These are phyloP conservation scores for Diadumene lineata DNA, from an alignment of 92 coral and sea anemone genomes.

Conservation along the genomic window DNA sequence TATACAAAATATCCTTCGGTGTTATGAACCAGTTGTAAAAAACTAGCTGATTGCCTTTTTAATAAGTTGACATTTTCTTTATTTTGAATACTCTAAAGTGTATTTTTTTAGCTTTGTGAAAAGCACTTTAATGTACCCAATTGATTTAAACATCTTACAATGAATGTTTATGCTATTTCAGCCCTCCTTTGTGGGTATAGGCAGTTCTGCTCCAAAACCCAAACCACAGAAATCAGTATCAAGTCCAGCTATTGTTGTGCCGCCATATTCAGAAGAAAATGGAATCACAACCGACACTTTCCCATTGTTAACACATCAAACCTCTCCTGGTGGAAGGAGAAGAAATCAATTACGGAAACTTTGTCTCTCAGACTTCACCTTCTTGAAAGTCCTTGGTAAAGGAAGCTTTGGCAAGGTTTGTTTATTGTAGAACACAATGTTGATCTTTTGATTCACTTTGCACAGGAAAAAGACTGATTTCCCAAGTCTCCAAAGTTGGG, in stretches of 20 bases:
- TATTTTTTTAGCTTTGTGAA: background rate
- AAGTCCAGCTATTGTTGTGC: conserved; percentile 39
- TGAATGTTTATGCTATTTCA: conserved; percentile 1
- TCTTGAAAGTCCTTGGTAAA: conserved; percentile 94
- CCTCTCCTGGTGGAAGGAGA: conserved; percentile 79
- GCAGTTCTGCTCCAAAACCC: background rate
- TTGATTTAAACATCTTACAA: too few relatives aligned
- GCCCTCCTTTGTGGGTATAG: conserved; percentile 18
- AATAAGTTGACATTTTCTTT: too few relatives aligned
- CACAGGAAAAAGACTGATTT: too few relatives aligned
- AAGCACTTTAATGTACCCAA: background rate
- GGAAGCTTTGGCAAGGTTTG: conserved; percentile 98
- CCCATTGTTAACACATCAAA: conserved; percentile 23
- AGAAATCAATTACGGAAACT: conserved; percentile 36
- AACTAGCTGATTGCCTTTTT: too few relatives aligned
- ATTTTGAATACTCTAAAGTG: background rate
- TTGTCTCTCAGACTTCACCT: conserved; percentile 66
- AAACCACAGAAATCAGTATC: conserved; percentile 25
- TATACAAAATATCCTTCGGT: too few relatives aligned
- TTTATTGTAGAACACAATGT: background rate
- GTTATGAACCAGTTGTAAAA: too few relatives aligned
- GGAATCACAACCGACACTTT: conserved; percentile 36
- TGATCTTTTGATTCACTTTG: too few relatives aligned
- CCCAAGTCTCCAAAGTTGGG: too few relatives aligned
- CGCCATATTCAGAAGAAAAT: conserved; percentile 35